Evolutionary conservation across 2,888 invertebrate genomes (phyloP), one percentile per base, ranked within the genome.

Genomic region (Caenorhabditis japonica): DNA sequence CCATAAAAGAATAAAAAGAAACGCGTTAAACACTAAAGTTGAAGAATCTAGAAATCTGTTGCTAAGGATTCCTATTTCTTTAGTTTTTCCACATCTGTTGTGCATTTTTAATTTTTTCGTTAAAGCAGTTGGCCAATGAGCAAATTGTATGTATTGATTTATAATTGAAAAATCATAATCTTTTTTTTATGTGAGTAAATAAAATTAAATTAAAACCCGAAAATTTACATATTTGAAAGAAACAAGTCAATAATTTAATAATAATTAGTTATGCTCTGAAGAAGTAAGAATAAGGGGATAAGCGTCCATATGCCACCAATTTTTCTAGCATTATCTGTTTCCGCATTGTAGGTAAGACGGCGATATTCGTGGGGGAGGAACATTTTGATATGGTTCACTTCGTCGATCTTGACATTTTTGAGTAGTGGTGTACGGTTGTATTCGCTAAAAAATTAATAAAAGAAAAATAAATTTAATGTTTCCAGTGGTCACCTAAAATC

Each of bases 291-390:
- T 3, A 58, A 17, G 23, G 41, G 15, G n/a, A 27, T 21, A 1
- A 38, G 3, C 38, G 49, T 30, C 59, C 59, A 47, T 15, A 49
- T 36, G 15, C 19, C 8, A 15, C 33, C 33, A 23, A 60, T 23
- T 12, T 1, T 19, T n/a, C 21, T 23, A 0, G 41, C 15, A n/a
- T 30, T 49, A 4, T 47, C 38, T 7, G 39, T 25, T 8, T 17
- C 39, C 0, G 36, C 34, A 1, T 30, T 19, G 34, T 56, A 64
- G 33, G n/a, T 55, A 5, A 64, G 30, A 5, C 64, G 19, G n/a
- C 70, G 39, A 47, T 64, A 72, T 47, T 72, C 72, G 13, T 66
- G 64, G 0, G 72, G 72, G 2, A 72, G 55, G 12, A 72, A 72
- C 55, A 59, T 52, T 30, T 58, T 56, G 43, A 72, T 58, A 25